phyloP scores from a whole-genome alignment of 2,888 invertebrate genomes.

The Spialia ferax region DNA sequence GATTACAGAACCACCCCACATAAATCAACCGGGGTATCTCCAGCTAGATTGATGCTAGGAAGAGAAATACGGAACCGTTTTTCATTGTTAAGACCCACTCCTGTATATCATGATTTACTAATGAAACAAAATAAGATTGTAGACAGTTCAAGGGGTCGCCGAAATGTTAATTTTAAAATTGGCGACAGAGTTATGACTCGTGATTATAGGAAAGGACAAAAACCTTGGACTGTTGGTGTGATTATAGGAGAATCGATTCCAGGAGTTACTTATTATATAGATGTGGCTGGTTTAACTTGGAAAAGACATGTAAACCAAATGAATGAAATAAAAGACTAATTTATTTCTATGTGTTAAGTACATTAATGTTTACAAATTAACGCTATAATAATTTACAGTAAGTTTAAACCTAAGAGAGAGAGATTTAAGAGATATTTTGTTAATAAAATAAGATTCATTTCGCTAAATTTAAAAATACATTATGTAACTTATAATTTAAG shows the following conservation, averaged over 20 bases:
- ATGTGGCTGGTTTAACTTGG: background rate
- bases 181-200: background rate
- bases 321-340: background rate
- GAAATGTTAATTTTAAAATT: background rate
- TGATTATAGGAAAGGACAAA: background rate
- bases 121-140: background rate
- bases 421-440: no score
- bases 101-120: background rate
- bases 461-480: no score
- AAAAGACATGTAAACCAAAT: constrained; percentile 4
- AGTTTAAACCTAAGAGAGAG: no score
- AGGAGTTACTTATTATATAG: background rate
- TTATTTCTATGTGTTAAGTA: no score
- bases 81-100: background rate
- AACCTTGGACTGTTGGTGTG: background rate
- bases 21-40: background rate
- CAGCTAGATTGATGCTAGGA: background rate
- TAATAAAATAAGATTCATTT: no score
- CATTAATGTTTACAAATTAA: no score
- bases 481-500: no score
- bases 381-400: no score
- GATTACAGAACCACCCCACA: background rate
- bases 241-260: background rate
- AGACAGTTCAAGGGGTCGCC: background rate
- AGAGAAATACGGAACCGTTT: background rate